Base-by-base conservation (phyloP, 1,140 invertebrate species). In the Drosophila tristis region DNA sequence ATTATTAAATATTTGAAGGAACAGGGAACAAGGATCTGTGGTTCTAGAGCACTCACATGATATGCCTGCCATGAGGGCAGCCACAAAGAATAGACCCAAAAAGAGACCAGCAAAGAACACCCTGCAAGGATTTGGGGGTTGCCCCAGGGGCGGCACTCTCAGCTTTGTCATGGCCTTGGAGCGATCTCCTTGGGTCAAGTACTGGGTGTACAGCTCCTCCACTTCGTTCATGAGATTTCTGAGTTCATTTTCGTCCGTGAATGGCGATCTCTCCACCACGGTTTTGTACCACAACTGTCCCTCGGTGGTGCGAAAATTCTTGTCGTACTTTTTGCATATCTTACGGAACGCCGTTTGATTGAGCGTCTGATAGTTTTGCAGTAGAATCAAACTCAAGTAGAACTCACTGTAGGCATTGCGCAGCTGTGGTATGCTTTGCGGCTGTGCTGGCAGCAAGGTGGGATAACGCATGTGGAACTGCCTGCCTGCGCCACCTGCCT, bases 321-420 rank as follows among this genome's bases (percentile, higher is more conserved):
- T 99, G 92, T 99, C 99, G 92, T 99, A 98, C 93, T 99, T 99
- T 92, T 99, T 99, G 31, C 99, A 94, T 86, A 99, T 99, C 93
- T 99, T 99, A 50, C 98, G 94, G 93, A 99, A 99, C 0, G 98
- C 99, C 5, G 98, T 99, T 80, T 98, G 98, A 93, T 99, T 99
- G 1, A 99, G 93, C 89, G 97, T 98, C 86, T 97, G 96, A 80
- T 97, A 97, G 81, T 97, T 97, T 78, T 97, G 96, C 23, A 97
- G 93, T 6, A 99, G 94, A 58, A 99, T 98, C 5, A 99, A 91
- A 80, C 97, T 98, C 0, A 99, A 93, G 92, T 99, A 99, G 93
- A 99, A 99, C 93, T 99, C 99, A 78, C 97, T 98, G 92, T 99
- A 99, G 0, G 98, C 98, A 56, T 99, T 93, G 92, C 99, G 49